Evolutionary conservation across 2,113 vertebrate species (phyloP).

Genomic region (Tylochromis polylepis): DNA sequence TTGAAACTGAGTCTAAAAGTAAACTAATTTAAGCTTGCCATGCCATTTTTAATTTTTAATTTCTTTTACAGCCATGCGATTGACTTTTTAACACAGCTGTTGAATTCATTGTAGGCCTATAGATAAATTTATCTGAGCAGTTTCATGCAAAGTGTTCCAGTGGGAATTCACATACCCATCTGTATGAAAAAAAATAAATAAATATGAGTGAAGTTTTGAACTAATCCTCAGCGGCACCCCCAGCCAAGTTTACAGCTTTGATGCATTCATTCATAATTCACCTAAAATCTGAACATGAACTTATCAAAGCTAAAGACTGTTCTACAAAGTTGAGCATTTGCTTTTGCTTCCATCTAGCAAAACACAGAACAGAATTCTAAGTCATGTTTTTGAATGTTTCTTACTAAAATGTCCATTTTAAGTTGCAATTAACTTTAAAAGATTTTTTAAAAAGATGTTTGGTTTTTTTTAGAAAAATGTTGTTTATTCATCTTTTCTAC

Average conservation of each 20-base stretch:
- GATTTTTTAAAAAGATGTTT: not conserved
- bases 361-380: not conserved
- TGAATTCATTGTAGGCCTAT: not conserved
- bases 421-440: not conserved
- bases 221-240: not conserved
- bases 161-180: not conserved
- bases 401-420: not conserved
- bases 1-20: not conserved
- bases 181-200: not conserved
- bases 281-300: not conserved
- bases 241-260: not conserved
- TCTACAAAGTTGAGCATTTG: not conserved
- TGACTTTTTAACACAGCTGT: not conserved
- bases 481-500: not conserved
- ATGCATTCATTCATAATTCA: not conserved
- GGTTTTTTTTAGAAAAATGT: not conserved
- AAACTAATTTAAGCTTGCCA: not conserved
- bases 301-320: not conserved
- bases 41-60: not conserved
- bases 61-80: rapidly evolving
- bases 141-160: not conserved
- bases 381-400: not conserved
- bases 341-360: not conserved
- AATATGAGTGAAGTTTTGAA: not conserved
- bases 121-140: not conserved